Percentiles rank a stretch among this genome's conserved stretches.
These are phyloP conservation scores for Diadema setosum DNA, from an alignment of 35 echinoderm and acorn worm genomes.

Conservation along the genomic window DNA sequence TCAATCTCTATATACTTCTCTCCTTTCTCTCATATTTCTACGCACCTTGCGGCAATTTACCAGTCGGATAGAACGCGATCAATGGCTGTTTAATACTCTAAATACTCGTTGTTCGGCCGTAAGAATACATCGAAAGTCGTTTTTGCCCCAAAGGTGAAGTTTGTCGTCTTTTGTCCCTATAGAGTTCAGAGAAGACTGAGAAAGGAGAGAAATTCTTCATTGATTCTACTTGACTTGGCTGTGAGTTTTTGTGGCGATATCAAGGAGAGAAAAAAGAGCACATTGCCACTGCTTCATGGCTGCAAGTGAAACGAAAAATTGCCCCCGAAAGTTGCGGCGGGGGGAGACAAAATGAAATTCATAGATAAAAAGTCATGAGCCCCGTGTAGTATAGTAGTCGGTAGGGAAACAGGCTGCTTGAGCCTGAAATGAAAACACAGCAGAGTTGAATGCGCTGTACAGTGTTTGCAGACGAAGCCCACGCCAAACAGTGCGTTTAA, in stretches of 20 bases:
- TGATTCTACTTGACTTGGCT: background rate
- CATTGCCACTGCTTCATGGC: background rate
- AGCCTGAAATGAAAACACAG: background rate
- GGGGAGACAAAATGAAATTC: too few species aligned
- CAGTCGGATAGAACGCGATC: background rate
- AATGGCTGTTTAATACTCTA: conserved; percentile 21
- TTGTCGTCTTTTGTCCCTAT: background rate
- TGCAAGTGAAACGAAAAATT: too few species aligned
- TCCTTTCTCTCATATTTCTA: background rate
- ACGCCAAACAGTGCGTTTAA: background rate
- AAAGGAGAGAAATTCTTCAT: background rate
- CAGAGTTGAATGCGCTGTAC: background rate
- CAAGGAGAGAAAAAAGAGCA: background rate
- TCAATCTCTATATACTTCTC: background rate
- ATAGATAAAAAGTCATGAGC: too few species aligned
- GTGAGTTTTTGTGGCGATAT: too few species aligned
- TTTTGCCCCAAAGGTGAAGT: background rate
- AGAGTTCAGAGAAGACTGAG: background rate
- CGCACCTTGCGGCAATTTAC: conserved; percentile 1
- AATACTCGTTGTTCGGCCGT: background rate
- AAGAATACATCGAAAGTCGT: background rate
- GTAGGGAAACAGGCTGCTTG: too few species aligned
- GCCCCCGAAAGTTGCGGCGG: too few species aligned
- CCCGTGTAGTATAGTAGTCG: too few species aligned
- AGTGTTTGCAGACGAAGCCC: background rate